Percentiles rank a stretch among this genome's conserved stretches.
Evolutionary conservation across 2,113 vertebrate genomes (phyloP).

Genomic region (Melanocharis versteri): DNA sequence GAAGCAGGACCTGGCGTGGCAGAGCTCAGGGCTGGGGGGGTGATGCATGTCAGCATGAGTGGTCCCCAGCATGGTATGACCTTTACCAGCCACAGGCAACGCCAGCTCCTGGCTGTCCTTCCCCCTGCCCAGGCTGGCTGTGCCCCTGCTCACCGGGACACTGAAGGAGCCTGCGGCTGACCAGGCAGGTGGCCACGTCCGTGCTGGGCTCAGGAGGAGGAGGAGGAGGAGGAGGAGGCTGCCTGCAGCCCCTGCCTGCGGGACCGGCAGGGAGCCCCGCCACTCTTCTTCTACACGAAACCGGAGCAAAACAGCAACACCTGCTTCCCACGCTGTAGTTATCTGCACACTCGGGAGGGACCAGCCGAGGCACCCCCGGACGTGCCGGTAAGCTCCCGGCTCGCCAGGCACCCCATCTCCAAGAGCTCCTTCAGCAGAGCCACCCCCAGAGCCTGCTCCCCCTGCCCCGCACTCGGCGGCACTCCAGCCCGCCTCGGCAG

Average conservation of each 20-base stretch:
- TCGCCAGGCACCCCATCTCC: background rate
- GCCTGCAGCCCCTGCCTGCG: background rate
- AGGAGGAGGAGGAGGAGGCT: background rate
- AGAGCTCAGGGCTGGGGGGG: background rate
- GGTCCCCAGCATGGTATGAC: background rate
- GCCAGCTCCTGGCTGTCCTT: background rate
- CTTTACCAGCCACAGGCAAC: background rate
- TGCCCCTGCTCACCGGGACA: background rate
- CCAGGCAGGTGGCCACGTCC: background rate
- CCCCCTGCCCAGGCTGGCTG: background rate
- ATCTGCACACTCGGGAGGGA: background rate
- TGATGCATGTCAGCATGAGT: accelerated
- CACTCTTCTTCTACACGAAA: background rate
- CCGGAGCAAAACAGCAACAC: conserved; percentile 11
- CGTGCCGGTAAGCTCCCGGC: background rate
- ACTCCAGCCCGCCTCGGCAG: background rate
- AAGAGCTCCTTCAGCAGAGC: background rate
- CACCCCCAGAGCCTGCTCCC: background rate
- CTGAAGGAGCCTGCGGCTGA: background rate
- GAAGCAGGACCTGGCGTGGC: background rate
- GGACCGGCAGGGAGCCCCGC: background rate
- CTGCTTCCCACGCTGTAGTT: conserved; percentile 8
- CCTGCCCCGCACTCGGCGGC: background rate
- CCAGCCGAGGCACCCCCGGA: background rate
- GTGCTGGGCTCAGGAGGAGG: background rate